These are phyloP conservation scores for Xiphophorus maculatus DNA, from an alignment of 2,113 vertebrate species.

Conservation along the genomic window DNA sequence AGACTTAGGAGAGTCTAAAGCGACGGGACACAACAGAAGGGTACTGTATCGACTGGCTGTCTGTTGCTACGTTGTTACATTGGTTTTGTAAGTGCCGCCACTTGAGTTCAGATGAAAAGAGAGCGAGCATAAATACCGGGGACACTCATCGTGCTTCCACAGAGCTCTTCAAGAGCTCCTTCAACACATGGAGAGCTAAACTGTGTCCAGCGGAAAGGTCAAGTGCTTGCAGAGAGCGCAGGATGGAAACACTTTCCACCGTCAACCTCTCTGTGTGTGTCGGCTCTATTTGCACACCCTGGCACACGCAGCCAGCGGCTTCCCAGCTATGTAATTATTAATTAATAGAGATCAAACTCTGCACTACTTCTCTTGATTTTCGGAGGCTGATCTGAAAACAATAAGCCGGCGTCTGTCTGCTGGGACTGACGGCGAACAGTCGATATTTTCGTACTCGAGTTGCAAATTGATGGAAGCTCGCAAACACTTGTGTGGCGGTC, in stretches of 20 bases:
- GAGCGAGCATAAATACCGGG: slow-evolving; percentile 6
- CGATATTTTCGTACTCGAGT: slow-evolving; percentile 59
- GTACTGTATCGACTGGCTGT: slow-evolving; percentile 3
- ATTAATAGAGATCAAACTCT: slow-evolving; percentile 72
- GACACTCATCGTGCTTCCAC: slow-evolving; percentile 23
- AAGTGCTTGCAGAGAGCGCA: slow-evolving; percentile 48
- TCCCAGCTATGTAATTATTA: slow-evolving; percentile 71
- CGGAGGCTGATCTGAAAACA: slow-evolving; percentile 58
- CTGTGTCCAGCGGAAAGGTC: slow-evolving; percentile 48
- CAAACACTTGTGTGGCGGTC: slow-evolving; percentile 31
- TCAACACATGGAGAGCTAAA: slow-evolving; percentile 19
- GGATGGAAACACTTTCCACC: slow-evolving; percentile 57
- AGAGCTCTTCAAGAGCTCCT: slow-evolving; percentile 39
- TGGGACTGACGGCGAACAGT: slow-evolving; percentile 62
- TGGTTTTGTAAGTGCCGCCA: slow-evolving; percentile 15
- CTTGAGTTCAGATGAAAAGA: slow-evolving; percentile 36
- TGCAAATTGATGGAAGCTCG: slow-evolving; percentile 65
- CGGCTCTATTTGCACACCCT: slow-evolving; percentile 42
- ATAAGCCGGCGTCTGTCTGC: slow-evolving; percentile 64
- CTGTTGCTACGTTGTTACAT: slow-evolving; percentile 18
- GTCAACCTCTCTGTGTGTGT: slow-evolving; percentile 48
- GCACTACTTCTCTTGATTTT: slow-evolving; percentile 58
- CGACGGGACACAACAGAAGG: background rate
- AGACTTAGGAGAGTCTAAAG: background rate
- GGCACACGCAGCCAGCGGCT: slow-evolving; percentile 56